Conservation (phyloP, 2,797 vertebrate genomes). For the Ispidina picta region DNA sequence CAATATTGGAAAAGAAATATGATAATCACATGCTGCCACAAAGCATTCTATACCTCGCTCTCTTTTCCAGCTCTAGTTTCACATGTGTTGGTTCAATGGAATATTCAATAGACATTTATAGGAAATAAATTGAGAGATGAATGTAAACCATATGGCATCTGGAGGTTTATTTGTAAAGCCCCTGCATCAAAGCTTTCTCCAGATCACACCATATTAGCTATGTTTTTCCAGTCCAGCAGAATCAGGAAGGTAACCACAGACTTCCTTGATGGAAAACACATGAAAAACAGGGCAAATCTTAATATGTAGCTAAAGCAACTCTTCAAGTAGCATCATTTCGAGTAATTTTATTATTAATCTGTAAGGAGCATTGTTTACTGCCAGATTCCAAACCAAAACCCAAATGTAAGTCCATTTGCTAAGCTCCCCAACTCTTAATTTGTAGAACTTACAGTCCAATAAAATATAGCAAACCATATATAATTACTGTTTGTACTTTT, state of each 20-base stretch:
- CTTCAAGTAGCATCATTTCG: constrained; percentile 86
- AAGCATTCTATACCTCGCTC: constrained; percentile 84
- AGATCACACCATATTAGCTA: constrained; percentile 99
- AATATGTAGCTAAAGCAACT: constrained; percentile 80
- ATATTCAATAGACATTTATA: constrained; percentile 99
- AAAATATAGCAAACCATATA: constrained; percentile 20
- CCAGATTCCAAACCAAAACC: constrained; percentile 43
- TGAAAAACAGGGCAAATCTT: constrained; percentile 88
- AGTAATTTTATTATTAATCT: constrained; percentile 81
- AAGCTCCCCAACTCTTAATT: constrained; percentile 2
- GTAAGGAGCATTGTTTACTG: constrained; percentile 63
- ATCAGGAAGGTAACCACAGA: constrained; percentile 99
- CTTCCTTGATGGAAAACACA: constrained; percentile 99
- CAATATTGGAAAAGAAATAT: constrained; percentile 84
- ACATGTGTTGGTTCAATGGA: constrained; percentile 92
- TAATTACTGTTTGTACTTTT: constrained; percentile 37
- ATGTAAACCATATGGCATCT: constrained; percentile 99
- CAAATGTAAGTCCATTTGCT: constrained; percentile 46
- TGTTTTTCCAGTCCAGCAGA: constrained; percentile 99
- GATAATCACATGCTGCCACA: constrained; percentile 92
- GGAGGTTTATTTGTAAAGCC: constrained; percentile 98
- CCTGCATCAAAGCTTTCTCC: constrained; percentile 97
- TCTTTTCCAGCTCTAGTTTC: constrained; percentile 91
- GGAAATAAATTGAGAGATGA: constrained; percentile 99
- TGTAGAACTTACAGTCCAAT: constrained; percentile 28